A percentile compares a stretch with the other conserved stretches of the same genome.
phyloP scores from a whole-genome alignment of 1,140 invertebrate genomes.

The Elysia chlorotica region DNA sequence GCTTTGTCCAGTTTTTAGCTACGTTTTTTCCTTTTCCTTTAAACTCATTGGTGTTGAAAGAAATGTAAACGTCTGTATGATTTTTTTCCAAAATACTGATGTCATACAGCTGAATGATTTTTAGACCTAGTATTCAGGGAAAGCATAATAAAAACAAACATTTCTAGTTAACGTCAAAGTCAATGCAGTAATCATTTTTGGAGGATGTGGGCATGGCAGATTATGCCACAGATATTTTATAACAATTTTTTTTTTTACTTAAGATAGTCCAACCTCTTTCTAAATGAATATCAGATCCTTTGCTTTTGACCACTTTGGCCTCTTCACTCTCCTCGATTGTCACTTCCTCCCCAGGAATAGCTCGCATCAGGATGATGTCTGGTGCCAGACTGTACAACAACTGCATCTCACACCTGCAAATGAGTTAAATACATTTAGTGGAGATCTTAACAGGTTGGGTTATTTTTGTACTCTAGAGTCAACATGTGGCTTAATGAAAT shows the following conservation, averaged over 20 bases:
- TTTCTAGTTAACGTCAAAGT: neutral
- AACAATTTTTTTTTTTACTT: neutral
- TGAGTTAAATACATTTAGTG: too few relatives aligned
- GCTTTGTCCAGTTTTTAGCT: too few relatives aligned
- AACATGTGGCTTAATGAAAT: too few relatives aligned
- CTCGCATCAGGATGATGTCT: constrained; percentile 5
- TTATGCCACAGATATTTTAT: neutral
- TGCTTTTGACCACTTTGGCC: neutral
- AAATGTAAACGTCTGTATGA: too few relatives aligned
- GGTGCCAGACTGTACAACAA: constrained; percentile 6
- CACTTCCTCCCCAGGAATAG: neutral
- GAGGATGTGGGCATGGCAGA: neutral
- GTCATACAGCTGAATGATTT: neutral
- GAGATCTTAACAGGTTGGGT: too few relatives aligned
- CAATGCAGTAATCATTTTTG: neutral
- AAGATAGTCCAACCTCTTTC: constrained; percentile 11
- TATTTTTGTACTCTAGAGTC: too few relatives aligned
- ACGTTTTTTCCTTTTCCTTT: too few relatives aligned
- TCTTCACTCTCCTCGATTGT: constrained; percentile 12
- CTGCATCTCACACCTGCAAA: constrained; percentile 13
- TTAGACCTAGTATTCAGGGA: neutral
- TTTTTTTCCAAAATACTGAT: neutral
- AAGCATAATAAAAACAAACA: neutral
- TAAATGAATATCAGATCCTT: constrained; percentile 17
- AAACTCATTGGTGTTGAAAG: too few relatives aligned